Conservation (phyloP, 2,888 invertebrate species). For the Epistrophe grossulariae region DNA sequence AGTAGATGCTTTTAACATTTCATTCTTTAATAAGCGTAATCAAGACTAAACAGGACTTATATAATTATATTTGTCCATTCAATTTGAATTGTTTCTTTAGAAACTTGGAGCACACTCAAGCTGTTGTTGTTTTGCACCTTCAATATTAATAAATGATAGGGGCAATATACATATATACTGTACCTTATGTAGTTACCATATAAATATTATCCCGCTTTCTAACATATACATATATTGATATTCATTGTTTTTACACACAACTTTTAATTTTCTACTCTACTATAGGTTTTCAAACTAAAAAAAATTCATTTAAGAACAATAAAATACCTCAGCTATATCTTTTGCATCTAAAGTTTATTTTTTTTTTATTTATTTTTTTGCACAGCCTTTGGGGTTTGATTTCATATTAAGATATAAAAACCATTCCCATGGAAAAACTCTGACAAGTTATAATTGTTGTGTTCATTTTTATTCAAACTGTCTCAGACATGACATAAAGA, state of each 20-base stretch:
- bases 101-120: too few species aligned
- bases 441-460: conserved; percentile 54
- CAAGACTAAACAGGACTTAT: too few species aligned
- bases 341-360: not conserved
- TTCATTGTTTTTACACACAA: not conserved
- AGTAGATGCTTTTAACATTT: too few species aligned
- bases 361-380: not conserved
- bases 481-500: conserved; percentile 46
- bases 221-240: not conserved
- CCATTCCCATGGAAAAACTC: conserved; percentile 52
- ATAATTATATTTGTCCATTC: too few species aligned
- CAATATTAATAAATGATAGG: too few species aligned
- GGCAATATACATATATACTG: too few species aligned
- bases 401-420: conserved; percentile 36
- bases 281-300: not conserved
- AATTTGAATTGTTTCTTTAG: too few species aligned
- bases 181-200: too few species aligned
- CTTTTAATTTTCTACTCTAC: not conserved
- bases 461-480: conserved; percentile 48
- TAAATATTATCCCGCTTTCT: too few species aligned
- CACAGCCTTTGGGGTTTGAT: conserved; percentile 20
- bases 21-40: too few species aligned
- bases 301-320: conserved; percentile 1
- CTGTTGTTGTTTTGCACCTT: too few species aligned
- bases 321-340: not conserved